A percentile compares a stretch with the other conserved stretches of the same genome.
Evolutionary conservation across 2,888 invertebrate genomes (phyloP).

Genomic region (Chrysolina haemoptera): DNA sequence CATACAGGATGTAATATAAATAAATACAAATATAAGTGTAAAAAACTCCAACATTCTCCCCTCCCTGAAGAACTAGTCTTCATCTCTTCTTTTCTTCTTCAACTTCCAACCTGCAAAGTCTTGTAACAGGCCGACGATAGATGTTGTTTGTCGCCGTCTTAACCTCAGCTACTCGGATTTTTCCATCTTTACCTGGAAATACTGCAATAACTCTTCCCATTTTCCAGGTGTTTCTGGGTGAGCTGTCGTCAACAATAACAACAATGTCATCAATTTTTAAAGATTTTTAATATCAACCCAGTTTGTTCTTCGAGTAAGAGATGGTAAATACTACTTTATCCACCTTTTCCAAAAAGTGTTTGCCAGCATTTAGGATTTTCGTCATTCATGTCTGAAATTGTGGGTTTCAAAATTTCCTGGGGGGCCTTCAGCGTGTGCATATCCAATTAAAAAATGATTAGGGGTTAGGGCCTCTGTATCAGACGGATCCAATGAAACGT

Average conservation of each 20-base stretch:
- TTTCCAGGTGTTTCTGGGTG: constrained; percentile 8
- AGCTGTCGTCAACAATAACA: constrained; percentile 9
- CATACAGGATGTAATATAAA: neutral
- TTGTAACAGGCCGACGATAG: neutral
- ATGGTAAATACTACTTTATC: constrained; percentile 6
- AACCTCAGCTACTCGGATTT: neutral
- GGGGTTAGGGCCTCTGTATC: neutral
- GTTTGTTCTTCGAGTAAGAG: neutral
- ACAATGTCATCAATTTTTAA: constrained; percentile 7
- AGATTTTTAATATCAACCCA: neutral
- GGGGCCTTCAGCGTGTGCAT: neutral
- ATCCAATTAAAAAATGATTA: constrained; percentile 1
- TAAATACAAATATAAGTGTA: neutral
- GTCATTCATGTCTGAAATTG: neutral
- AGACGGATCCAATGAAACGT: neutral
- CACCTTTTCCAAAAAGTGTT: constrained; percentile 6
- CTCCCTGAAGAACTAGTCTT: neutral
- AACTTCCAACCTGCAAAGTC: neutral
- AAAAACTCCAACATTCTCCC: neutral
- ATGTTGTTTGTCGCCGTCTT: neutral
- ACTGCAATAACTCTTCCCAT: neutral
- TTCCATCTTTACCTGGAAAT: neutral
- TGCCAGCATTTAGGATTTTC: constrained; percentile 2
- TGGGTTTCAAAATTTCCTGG: neutral
- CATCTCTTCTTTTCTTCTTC: neutral